Evolutionary conservation across 1,140 invertebrate species (phyloP), one percentile per base, ranked within the genome.

Genomic region (Homarus americanus): DNA sequence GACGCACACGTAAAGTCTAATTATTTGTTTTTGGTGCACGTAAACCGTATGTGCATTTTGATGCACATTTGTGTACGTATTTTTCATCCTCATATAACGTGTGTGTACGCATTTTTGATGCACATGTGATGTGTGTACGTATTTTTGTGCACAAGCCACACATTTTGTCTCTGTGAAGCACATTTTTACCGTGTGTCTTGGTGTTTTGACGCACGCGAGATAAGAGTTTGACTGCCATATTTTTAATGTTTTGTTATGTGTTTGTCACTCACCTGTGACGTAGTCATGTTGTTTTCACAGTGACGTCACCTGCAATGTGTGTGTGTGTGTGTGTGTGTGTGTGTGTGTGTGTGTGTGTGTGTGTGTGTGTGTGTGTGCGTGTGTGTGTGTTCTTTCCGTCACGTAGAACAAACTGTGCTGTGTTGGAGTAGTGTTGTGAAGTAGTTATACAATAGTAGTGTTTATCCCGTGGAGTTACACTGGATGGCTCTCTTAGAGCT

Each of bases 21-120:
- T 34, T 34, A 38, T 49, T n/a, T 24, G 40, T 36, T 80, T 28
- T 78, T 80, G 24, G 28, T 53, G 78, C 78, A 80, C 34, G 44
- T 34, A 80, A 58, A 15, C 38, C 5, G n/a, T 80, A 5, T 53
- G 78, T 80, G n/a, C 28, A 34, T 34, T 32, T 40, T 28, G 38
- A 0, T 49, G 5, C 7, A 32, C 17, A 49, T 80, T 5, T 15
- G 20, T 63, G 58, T 20, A 17, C 24, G 58, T 24, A 24, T 9
- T 5, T 63, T 4, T 63, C 58, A 0, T 24, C 24, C 0, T 63
- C 58, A 20, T n/a, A n/a, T n/a, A n/a, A 12, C 0, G 63, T 28
- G 63, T 2, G n/a, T 1, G n/a, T 20, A 12, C 28, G 1, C 0
- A 5, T 69, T 28, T 69, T 28, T 0, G 7, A 24, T 7, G 7